A percentile compares a stretch with the other conserved stretches of the same genome.
phyloP scores from a whole-genome alignment of 2,797 vertebrate species.

The Gambusia yucatana region DNA sequence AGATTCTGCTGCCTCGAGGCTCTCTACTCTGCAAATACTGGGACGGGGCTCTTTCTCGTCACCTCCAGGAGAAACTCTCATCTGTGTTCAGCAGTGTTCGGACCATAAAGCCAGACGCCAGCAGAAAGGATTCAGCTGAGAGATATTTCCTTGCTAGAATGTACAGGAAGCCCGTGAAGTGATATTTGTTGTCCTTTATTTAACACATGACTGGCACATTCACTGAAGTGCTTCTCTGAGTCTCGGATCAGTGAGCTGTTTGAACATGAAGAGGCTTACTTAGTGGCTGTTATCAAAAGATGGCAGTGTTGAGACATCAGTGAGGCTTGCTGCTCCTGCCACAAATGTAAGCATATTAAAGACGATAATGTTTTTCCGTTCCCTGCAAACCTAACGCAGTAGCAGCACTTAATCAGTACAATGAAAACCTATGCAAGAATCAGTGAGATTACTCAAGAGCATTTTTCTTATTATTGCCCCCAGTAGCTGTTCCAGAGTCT shows the following conservation, averaged over 20 bases:
- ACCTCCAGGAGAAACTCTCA: slow-evolving; percentile 82
- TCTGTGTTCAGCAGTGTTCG: slow-evolving; percentile 81
- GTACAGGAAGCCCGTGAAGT: slow-evolving; percentile 68
- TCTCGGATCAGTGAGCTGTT: slow-evolving; percentile 13
- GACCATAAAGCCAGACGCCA: slow-evolving; percentile 89
- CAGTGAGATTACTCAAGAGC: slow-evolving; percentile 58
- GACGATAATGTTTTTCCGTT: slow-evolving; percentile 21
- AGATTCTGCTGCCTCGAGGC: slow-evolving; percentile 82
- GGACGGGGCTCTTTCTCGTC: slow-evolving; percentile 83
- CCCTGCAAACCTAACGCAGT: slow-evolving; percentile 42
- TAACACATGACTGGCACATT: not conserved
- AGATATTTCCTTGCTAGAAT: slow-evolving; percentile 86
- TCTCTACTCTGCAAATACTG: slow-evolving; percentile 92
- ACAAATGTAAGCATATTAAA: slow-evolving; percentile 26
- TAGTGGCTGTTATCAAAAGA: slow-evolving; percentile 65
- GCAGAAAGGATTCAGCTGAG: slow-evolving; percentile 91
- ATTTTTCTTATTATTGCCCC: slow-evolving; percentile 47
- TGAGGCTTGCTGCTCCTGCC: slow-evolving; percentile 35
- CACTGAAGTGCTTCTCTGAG: not conserved
- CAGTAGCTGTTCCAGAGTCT: slow-evolving; percentile 62
- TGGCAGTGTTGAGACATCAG: slow-evolving; percentile 80
- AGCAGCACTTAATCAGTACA: slow-evolving; percentile 47
- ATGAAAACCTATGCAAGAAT: slow-evolving; percentile 58
- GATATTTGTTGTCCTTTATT: slow-evolving; percentile 7
- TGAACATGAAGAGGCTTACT: slow-evolving; percentile 20